A percentile compares a stretch with the other conserved stretches of the same genome.
phyloP scores from a whole-genome alignment of 1,140 invertebrate species.

The Meloidogyne chitwoodi region DNA sequence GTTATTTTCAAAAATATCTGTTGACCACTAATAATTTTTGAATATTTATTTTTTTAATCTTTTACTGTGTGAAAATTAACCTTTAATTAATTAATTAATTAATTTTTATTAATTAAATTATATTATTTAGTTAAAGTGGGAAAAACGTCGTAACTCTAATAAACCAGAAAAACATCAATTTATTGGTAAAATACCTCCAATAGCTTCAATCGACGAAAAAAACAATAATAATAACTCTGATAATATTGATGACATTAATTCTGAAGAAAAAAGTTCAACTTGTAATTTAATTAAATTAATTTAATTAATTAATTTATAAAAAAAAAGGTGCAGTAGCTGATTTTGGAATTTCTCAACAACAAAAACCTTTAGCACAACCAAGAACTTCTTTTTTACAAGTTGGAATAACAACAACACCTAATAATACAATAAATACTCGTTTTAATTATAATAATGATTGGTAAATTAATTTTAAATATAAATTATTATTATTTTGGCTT shows the following conservation, averaged over 20 bases:
- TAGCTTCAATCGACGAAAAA: neutral
- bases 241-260: neutral
- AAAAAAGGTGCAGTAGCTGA: neutral
- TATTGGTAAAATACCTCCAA: neutral
- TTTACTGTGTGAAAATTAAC: too few species aligned
- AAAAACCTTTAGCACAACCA: neutral
- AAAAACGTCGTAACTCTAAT: constrained; percentile 2
- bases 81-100: too few species aligned
- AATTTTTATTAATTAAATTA: neutral
- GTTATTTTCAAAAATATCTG: too few species aligned
- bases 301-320: neutral
- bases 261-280: constrained; percentile 1
- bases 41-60: too few species aligned
- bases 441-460: neutral
- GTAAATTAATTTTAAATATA: neutral
- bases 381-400: neutral
- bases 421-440: neutral
- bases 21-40: too few species aligned
- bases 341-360: neutral
- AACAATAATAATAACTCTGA: neutral
- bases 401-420: neutral
- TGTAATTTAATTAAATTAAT: neutral
- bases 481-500: neutral
- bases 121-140: constrained; percentile 21
- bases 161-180: neutral